Base-by-base conservation (phyloP, 2,888 invertebrate genomes). In the Cosmia trapezina region DNA sequence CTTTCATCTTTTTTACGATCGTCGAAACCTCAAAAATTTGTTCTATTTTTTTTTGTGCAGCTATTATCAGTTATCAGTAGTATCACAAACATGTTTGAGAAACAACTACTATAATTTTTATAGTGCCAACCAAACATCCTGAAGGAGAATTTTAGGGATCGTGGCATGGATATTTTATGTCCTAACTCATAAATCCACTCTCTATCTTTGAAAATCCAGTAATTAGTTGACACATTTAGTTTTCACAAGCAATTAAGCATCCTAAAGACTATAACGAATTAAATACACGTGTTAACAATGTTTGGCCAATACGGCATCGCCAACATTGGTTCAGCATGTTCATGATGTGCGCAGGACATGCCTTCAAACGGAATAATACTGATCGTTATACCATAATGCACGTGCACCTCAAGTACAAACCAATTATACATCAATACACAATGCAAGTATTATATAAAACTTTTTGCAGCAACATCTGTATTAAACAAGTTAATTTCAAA, bases 361-460 rank as follows among this genome's bases (percentile, higher is more conserved):
- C n/a, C 51, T 61, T 11, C 22, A 43, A 45, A 76, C 22, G 83
- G 78, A 80, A 82, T 69, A 78, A 54, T 73, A 78, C 78, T 33
- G 68, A 47, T 62, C 51, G 6, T 54, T 45, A 56, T 49, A 63
- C 45, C n/a, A 63, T 51, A 65, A n/a, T 5, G 45, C 57, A 78
- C 61, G 53, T 68, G 72, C 64, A 37, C 22, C 17, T 47, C 43
- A 51, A 37, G 53, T 59, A 79, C 33, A 37, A 43, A 37, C 8
- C 61, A 61, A 51, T 63, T 65, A 61, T n/a, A 49, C 22, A 61
- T 33, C 45, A 19, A 2, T n/a, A 78, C 22, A 72, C 49, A 43
- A 61, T 64, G 37, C 51, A 9, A 49, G n/a, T 56, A 41, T 43
- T 60, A 68, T 67, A 54, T 64, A n/a, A 4, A 28, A 51, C 5